Evolutionary conservation across 2,888 invertebrate genomes (phyloP).

Genomic region (Noctua janthe): DNA sequence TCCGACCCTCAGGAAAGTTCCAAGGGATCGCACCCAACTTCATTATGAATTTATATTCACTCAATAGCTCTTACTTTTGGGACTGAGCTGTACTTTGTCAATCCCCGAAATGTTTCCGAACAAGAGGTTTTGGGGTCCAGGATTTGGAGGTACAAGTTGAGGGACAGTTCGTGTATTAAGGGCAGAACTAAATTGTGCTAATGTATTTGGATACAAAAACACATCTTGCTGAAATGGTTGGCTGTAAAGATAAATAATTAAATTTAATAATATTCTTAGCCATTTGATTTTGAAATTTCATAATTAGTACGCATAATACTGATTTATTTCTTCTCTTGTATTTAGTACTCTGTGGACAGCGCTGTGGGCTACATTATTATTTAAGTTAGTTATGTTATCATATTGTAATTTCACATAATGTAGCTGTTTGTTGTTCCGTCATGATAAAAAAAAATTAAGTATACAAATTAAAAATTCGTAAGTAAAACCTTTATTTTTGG

Average conservation of each 20-base stretch:
- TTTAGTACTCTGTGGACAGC: too few relatives aligned
- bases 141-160: slow-evolving; percentile 18
- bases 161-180: neutral
- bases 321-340: too few relatives aligned
- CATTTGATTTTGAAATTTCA: too few relatives aligned
- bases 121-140: slow-evolving; percentile 40
- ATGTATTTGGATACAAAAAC: neutral
- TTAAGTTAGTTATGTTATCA: too few relatives aligned
- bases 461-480: neutral
- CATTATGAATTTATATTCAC: slow-evolving; percentile 86
- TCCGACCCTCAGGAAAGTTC: slow-evolving; percentile 68
- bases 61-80: slow-evolving; percentile 78
- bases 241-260: neutral
- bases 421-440: too few relatives aligned
- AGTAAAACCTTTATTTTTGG: neutral
- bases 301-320: too few relatives aligned
- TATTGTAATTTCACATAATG: too few relatives aligned
- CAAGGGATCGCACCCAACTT: slow-evolving; percentile 74
- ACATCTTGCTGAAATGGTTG: neutral
- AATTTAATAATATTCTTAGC: too few relatives aligned
- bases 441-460: too few relatives aligned
- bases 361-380: too few relatives aligned
- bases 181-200: neutral
- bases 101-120: slow-evolving; percentile 70
- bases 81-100: slow-evolving; percentile 73